A percentile compares a stretch with the other conserved stretches of the same genome.
phyloP scores from a whole-genome alignment of 2,113 vertebrate species.

The Hyperopisus bebe region DNA sequence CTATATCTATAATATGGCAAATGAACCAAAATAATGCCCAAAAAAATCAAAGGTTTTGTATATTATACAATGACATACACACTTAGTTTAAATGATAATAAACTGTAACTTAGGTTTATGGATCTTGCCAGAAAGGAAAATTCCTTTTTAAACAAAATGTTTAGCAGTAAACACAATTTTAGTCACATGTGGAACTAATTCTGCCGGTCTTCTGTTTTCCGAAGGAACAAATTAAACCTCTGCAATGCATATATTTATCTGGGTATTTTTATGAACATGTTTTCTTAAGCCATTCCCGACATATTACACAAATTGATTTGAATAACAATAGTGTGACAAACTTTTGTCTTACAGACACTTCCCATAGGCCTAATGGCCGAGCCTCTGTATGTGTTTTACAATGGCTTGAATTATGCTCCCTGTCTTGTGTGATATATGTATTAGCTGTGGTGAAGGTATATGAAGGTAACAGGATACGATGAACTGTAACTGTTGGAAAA shows the following conservation, averaged over 20 bases:
- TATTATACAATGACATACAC: background rate
- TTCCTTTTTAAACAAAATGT: background rate
- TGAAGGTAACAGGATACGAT: background rate
- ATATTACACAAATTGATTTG: background rate
- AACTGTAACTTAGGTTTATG: background rate
- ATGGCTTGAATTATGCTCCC: background rate
- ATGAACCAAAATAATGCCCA: background rate
- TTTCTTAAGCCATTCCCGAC: background rate
- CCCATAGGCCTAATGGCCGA: background rate
- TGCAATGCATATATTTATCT: background rate
- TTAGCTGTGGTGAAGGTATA: background rate
- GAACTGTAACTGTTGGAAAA: background rate
- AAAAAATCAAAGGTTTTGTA: background rate
- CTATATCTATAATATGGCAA: background rate
- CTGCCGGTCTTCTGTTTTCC: background rate
- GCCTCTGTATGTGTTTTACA: background rate
- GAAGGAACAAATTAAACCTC: background rate
- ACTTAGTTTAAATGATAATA: background rate
- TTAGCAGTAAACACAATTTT: background rate
- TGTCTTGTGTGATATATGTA: background rate
- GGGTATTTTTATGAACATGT: background rate
- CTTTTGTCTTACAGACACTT: background rate
- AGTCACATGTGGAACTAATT: background rate
- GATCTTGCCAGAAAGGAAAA: background rate
- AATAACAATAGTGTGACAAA: background rate